Evolutionary conservation across 2,888 invertebrate genomes (phyloP), one percentile per base, ranked within the genome.

Genomic region (Antheraea yamamai): DNA sequence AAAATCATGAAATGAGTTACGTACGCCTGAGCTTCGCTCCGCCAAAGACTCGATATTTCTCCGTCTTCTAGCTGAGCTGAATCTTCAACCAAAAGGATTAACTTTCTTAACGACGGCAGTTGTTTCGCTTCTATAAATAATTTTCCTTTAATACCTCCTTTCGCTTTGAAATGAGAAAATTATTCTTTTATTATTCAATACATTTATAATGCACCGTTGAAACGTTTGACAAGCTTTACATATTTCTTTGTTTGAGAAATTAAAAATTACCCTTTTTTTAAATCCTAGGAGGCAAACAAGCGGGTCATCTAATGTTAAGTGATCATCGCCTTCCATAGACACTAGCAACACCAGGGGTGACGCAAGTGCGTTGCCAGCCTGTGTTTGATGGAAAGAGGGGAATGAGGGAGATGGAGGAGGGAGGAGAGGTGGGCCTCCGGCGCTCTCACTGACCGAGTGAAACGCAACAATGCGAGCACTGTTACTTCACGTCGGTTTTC

Each of bases 41-140:
- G 80, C 84, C 87, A 87, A 86, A 83, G 83, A 83, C 80, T 79
- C 81, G 78, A 89, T 87, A 87, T 88, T 88, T 88, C 83, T 85
- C 84, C 85, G 86, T 84, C 81, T 81, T 76, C 78, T 81, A 80
- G 76, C 85, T 83, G 83, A 84, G 79, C 82, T 81, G 83, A 88
- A 88, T 86, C 78, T 78, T 80, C 82, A 82, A 85, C 81, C 78
- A 79, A 81, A 83, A 79, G 80, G 82, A 82, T 84, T 85, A 82
- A 82, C 80, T 79, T 80, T 76, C 77, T 77, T 78, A 80, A 79
- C 76, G 75, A 78, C 79, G 76, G 76, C 74, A 78, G 76, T 78
- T 77, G 61, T 72, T 74, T 71, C 74, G 73, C 72, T 74, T 76
- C 80, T 81, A 78, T 78, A 74, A 73, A 55, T 71, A 58, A 70